Conservation (phyloP, 2,113 vertebrate species). For the Pampusana beccarii region DNA sequence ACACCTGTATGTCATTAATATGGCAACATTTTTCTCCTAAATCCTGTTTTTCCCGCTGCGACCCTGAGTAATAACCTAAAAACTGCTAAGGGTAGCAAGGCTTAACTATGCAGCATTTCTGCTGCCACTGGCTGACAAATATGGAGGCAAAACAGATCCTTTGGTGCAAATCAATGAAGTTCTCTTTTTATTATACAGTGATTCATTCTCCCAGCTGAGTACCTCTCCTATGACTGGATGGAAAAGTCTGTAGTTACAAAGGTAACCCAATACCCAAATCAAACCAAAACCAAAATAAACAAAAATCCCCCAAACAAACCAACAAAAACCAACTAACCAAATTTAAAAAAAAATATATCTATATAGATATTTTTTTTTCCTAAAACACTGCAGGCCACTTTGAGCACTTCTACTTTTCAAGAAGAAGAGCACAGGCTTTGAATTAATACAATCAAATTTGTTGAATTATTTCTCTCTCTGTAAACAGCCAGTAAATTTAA, state of each 20-base stretch:
- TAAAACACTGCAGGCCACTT: background rate
- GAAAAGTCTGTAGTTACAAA: background rate
- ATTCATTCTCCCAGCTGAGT: background rate
- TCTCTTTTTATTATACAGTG: background rate
- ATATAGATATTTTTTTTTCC: too few relatives aligned
- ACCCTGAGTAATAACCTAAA: background rate
- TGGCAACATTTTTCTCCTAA: background rate
- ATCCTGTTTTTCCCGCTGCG: background rate
- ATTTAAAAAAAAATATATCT: too few relatives aligned
- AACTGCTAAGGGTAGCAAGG: background rate
- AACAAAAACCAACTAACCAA: too few relatives aligned
- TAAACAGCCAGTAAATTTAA: background rate
- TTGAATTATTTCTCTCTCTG: background rate
- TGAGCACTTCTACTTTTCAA: background rate
- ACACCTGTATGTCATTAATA: background rate
- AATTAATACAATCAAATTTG: background rate
- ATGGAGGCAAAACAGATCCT: accelerated
- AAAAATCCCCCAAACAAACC: too few relatives aligned
- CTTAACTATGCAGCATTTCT: background rate
- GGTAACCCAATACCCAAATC: accelerated
- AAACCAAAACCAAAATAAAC: too few relatives aligned
- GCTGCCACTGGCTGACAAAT: background rate
- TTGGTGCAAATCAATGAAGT: background rate
- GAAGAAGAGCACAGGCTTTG: background rate
- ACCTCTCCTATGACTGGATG: background rate